Percentiles rank a stretch among this genome's conserved stretches.
Evolutionary conservation across 1,140 invertebrate genomes (phyloP).

Genomic region (Atta colombica): DNA sequence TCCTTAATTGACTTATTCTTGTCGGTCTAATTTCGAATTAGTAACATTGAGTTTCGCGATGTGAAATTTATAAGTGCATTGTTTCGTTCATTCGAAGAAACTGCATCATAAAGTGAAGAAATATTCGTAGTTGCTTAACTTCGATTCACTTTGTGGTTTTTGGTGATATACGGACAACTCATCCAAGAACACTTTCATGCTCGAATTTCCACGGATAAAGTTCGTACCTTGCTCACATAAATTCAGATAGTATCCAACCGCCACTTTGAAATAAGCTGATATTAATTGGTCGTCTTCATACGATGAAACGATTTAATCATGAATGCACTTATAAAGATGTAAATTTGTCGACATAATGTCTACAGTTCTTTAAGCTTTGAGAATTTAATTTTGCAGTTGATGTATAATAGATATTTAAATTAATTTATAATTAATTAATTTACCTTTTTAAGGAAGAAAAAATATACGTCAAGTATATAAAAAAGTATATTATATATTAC

Average conservation of each 20-base stretch:
- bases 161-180: neutral
- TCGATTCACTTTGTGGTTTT: slow-evolving; percentile 19
- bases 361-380: neutral
- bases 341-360: neutral
- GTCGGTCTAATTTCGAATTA: too few relatives aligned
- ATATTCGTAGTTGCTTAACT: slow-evolving; percentile 4
- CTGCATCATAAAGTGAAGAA: slow-evolving; percentile 26
- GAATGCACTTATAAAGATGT: neutral
- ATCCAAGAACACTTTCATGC: slow-evolving; percentile 34
- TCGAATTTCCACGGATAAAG: slow-evolving; percentile 39
- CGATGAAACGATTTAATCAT: neutral
- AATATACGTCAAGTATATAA: too few relatives aligned
- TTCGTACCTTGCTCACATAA: neutral
- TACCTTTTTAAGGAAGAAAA: too few relatives aligned
- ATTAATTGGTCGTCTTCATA: neutral
- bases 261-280: slow-evolving; percentile 15
- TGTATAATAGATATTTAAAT: neutral
- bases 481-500: too few relatives aligned
- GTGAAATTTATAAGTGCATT: neutral
- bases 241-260: neutral
- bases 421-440: too few relatives aligned
- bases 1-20: too few relatives aligned
- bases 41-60: too few relatives aligned
- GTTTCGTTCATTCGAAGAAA: neutral
- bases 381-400: neutral